Evolutionary conservation across 2,888 invertebrate species (phyloP).

Genomic region (Acanthosepion pharaonis): DNA sequence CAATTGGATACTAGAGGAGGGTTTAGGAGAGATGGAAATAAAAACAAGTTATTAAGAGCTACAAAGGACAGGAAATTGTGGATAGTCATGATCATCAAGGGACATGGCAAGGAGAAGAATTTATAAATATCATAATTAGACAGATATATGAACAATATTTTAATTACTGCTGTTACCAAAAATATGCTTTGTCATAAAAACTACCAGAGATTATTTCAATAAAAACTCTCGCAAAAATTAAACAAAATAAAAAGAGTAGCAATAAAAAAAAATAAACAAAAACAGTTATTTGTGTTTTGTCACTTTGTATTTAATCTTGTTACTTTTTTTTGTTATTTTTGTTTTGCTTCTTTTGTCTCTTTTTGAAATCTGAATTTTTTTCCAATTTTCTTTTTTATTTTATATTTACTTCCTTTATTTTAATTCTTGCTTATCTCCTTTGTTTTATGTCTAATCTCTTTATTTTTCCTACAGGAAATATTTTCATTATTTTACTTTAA

Average conservation of each 20-base stretch:
- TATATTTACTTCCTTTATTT: background rate
- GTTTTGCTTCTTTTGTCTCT: background rate
- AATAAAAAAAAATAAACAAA: background rate
- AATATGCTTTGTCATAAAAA: background rate
- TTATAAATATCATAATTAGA: background rate
- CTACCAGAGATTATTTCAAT: background rate
- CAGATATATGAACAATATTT: background rate
- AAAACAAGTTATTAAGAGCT: too few species aligned
- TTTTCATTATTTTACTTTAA: background rate
- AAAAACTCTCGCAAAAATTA: background rate
- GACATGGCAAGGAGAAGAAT: too few species aligned
- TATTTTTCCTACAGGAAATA: background rate
- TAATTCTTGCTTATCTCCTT: background rate
- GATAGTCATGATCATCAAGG: too few species aligned
- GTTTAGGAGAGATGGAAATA: too few species aligned
- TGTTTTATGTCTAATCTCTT: background rate
- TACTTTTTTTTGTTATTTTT: background rate
- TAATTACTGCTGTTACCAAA: background rate
- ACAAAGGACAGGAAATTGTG: too few species aligned
- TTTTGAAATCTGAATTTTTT: too few species aligned
- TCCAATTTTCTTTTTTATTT: background rate
- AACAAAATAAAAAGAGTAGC: background rate
- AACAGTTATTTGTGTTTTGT: background rate
- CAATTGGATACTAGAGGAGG: too few species aligned
- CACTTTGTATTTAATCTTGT: background rate